These are phyloP conservation scores for Eugnorisma glareosa DNA, from an alignment of 2,888 invertebrate genomes.

Conservation along the genomic window DNA sequence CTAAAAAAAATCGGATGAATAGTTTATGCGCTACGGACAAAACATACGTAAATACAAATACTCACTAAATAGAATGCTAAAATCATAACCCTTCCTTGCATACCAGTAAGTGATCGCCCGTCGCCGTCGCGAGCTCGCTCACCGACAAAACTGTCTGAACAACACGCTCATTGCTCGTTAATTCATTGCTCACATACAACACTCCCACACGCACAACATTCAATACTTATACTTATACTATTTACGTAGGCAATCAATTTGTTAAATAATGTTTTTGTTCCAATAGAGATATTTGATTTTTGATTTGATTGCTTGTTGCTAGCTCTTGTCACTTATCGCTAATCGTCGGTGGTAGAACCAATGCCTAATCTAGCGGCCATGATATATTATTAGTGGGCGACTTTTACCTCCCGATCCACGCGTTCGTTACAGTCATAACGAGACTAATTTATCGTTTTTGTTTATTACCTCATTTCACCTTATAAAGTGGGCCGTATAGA, in stretches of 20 bases:
- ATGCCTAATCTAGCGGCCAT: constrained; percentile 77
- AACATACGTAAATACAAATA: too few relatives aligned
- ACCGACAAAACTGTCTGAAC: not conserved
- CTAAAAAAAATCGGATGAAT: too few relatives aligned
- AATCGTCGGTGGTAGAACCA: not conserved
- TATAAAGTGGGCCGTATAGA: constrained; percentile 56
- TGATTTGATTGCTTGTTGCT: not conserved
- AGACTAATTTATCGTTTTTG: constrained; percentile 82
- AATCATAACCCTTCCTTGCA: too few relatives aligned
- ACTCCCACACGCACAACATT: too few relatives aligned
- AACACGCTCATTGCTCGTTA: not conserved
- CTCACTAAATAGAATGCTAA: too few relatives aligned
- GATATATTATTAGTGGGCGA: constrained; percentile 84
- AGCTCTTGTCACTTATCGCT: not conserved
- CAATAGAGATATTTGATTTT: too few relatives aligned
- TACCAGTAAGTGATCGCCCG: not conserved
- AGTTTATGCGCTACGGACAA: too few relatives aligned
- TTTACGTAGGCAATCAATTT: too few relatives aligned
- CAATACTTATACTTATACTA: too few relatives aligned
- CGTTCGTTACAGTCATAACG: constrained; percentile 84
- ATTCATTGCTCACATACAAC: too few relatives aligned
- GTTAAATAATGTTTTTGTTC: too few relatives aligned
- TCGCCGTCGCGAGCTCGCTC: not conserved
- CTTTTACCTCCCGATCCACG: constrained; percentile 76
- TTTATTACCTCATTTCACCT: constrained; percentile 60